These are phyloP conservation scores for Umimayanthus kanabou DNA, from an alignment of 92 coral and sea anemone species.

Conservation along the genomic window DNA sequence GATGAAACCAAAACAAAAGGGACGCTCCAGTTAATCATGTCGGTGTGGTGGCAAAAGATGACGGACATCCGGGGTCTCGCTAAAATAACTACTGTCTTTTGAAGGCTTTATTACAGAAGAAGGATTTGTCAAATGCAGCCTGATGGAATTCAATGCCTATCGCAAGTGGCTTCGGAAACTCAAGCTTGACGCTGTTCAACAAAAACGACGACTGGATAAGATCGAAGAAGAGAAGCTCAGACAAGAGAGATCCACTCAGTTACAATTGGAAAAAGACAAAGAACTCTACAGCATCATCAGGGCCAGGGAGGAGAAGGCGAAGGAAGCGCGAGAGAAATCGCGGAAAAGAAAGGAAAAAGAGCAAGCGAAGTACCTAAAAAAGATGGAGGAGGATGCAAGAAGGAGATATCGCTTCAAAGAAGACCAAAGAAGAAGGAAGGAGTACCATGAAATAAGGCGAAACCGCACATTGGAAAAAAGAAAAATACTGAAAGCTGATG, in stretches of 20 bases:
- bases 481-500: constrained; percentile 27
- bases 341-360: constrained; percentile 8
- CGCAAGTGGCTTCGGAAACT: constrained; percentile 93
- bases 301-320: constrained; percentile 61
- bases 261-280: constrained; percentile 65
- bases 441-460: constrained; percentile 54
- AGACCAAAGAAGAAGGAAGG: constrained; percentile 46
- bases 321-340: constrained; percentile 49
- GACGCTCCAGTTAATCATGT: no score
- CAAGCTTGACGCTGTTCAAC: constrained; percentile 78
- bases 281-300: constrained; percentile 59
- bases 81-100: neutral
- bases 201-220: constrained; percentile 50
- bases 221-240: constrained; percentile 56
- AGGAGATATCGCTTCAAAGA: constrained; percentile 61
- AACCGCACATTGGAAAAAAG: constrained; percentile 55
- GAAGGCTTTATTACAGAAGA: constrained; percentile 87
- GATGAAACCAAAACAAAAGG: no score
- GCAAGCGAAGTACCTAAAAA: constrained; percentile 38
- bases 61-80: no score
- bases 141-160: constrained; percentile 90
- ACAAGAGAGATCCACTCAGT: constrained; percentile 51
- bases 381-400: constrained; percentile 55
- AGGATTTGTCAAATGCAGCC: constrained; percentile 85
- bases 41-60: no score